Conservation (phyloP, 2,797 vertebrate genomes). For the Clarias platycephalus region DNA sequence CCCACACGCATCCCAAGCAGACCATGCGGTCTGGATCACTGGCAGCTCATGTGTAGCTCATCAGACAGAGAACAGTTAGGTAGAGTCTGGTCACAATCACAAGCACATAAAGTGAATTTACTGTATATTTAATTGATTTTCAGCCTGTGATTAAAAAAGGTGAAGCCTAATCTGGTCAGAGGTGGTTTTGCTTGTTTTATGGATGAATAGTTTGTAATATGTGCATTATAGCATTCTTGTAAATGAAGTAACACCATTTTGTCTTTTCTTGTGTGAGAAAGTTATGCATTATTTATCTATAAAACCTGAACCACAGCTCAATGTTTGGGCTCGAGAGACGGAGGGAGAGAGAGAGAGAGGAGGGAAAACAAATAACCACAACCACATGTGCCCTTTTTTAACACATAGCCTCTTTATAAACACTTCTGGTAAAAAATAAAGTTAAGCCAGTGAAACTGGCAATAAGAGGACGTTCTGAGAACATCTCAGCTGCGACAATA, state of each 20-base stretch:
- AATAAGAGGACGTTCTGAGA: conserved; percentile 15
- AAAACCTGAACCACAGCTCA: conserved; percentile 34
- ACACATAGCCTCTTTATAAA: conserved; percentile 46
- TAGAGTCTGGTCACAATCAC: too few relatives aligned
- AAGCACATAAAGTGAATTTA: too few relatives aligned
- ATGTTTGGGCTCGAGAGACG: conserved; percentile 24
- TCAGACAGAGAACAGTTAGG: too few relatives aligned
- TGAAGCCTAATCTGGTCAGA: not conserved
- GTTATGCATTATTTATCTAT: conserved; percentile 26
- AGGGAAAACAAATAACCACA: conserved; percentile 47
- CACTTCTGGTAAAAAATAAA: conserved; percentile 37
- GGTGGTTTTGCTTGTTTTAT: not conserved
- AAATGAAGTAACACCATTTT: not conserved
- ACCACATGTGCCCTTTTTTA: conserved; percentile 49
- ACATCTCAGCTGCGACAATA: conserved; percentile 26
- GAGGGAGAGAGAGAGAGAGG: not conserved
- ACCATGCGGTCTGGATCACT: too few relatives aligned
- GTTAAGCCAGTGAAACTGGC: conserved; percentile 30
- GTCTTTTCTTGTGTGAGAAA: not conserved
- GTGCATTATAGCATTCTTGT: not conserved
- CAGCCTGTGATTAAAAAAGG: not conserved
- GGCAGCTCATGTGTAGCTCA: too few relatives aligned
- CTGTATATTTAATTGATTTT: conserved; percentile 33
- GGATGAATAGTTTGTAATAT: not conserved
- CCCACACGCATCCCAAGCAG: too few relatives aligned